A percentile compares a stretch with the other conserved stretches of the same genome.
These are phyloP conservation scores for Euleptes europaea DNA, from an alignment of 2,113 vertebrate genomes.

Conservation along the genomic window DNA sequence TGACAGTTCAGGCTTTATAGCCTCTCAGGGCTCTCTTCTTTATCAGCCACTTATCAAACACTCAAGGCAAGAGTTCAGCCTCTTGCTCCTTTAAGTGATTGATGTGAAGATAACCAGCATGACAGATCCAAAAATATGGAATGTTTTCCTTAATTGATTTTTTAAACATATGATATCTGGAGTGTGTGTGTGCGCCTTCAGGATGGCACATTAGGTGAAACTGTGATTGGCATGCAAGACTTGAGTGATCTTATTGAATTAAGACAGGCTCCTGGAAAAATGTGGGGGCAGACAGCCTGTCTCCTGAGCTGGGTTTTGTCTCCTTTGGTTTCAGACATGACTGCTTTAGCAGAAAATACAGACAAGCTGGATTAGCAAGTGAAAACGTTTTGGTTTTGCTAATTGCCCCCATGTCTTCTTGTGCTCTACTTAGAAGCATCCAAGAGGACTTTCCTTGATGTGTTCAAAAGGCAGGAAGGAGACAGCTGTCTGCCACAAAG, in stretches of 20 bases:
- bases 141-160: slow-evolving; percentile 14
- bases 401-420: slow-evolving; percentile 60
- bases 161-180: slow-evolving; percentile 29
- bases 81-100: slow-evolving; percentile 61
- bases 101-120: slow-evolving; percentile 57
- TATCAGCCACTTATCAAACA: slow-evolving; percentile 66
- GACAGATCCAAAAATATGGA: slow-evolving; percentile 41
- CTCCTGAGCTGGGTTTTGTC: slow-evolving; percentile 60
- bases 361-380: slow-evolving; percentile 63
- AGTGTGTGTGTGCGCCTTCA: not conserved
- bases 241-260: slow-evolving; percentile 50
- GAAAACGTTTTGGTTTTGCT: slow-evolving; percentile 67
- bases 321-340: slow-evolving; percentile 65
- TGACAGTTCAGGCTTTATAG: slow-evolving; percentile 58
- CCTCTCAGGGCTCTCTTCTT: slow-evolving; percentile 52
- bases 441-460: slow-evolving; percentile 33
- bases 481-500: slow-evolving; percentile 15
- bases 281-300: slow-evolving; percentile 66
- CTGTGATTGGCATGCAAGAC: slow-evolving; percentile 46
- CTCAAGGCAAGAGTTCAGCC: slow-evolving; percentile 47
- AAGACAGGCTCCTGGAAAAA: slow-evolving; percentile 33
- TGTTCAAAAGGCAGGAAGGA: slow-evolving; percentile 41
- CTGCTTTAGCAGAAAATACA: slow-evolving; percentile 58
- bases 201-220: slow-evolving; percentile 15
- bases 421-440: slow-evolving; percentile 48